Base-by-base conservation (phyloP, 2,797 vertebrate species). In the Notolabrus celidotus region DNA sequence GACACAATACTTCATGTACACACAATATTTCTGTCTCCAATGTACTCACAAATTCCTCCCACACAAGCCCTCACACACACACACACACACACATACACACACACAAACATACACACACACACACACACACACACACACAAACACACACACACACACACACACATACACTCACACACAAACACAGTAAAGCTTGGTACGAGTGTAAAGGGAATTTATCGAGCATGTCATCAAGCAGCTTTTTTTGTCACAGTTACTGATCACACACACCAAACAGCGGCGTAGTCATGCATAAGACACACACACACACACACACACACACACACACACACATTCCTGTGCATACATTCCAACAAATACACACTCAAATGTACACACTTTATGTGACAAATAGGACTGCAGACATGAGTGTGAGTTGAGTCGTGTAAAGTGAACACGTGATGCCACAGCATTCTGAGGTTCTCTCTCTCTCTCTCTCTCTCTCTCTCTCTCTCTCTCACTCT, bases 401-500 rank as follows among this genome's bases (percentile, higher is more conserved):
- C 50, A 63, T 65, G 56, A 45, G 34, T 53, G 69, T 41, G 55
- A 71, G 52, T 31, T 81, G 76, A 71, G 3, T 77, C 63, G 67
- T 59, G 54, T 54, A 53, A 67, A 15, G 46, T 59, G 73, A 76
- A 54, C 73, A 77, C 1, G 59, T 77, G 60, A 73, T 23, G 15
- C 22, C 1, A 31, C 51, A 68, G 67, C 29, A n/a, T 53, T 51
- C 47, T 45, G 10, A 41, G 17, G 1, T 19, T 36, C n/a, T 20
- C 63, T 46, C 39, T 42, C n/a, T 60, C 46, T 33, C 34, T 34
- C 27, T 51, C 36, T 53, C 49, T 46, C 31, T 33, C 49, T 10
- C 39, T 66, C n/a, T n/a, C n/a, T n/a, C n/a, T 5, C 61, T 23
- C 29, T 38, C 11, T 49, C 11, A 4, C 54, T 67, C 38, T 46